Evolutionary conservation across 2,113 vertebrate species (phyloP).

Genomic region (Bos indicus): DNA sequence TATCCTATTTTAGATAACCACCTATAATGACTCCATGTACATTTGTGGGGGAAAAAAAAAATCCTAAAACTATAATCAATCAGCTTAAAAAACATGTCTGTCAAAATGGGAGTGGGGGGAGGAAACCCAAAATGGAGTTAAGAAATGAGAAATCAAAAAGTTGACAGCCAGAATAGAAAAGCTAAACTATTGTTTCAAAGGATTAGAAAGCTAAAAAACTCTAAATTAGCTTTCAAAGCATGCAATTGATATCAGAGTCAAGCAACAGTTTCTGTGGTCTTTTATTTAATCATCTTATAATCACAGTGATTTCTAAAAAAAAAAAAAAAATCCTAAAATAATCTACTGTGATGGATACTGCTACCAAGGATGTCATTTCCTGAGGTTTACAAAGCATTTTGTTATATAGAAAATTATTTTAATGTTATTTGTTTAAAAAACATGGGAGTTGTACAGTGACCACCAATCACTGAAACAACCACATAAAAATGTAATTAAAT

Average conservation of each 20-base stretch:
- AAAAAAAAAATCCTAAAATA: background rate
- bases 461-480: background rate
- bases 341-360: background rate
- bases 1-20: background rate
- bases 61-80: background rate
- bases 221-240: background rate
- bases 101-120: background rate
- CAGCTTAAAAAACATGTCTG: background rate
- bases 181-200: background rate
- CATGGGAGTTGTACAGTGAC: background rate
- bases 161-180: background rate
- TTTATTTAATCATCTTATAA: slow-evolving; percentile 6
- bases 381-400: background rate
- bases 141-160: background rate
- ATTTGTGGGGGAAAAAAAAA: background rate
- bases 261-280: background rate
- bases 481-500: background rate
- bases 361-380: background rate
- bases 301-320: background rate
- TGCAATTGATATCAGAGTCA: background rate
- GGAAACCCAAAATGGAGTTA: background rate
- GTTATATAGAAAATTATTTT: background rate
- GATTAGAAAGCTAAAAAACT: background rate
- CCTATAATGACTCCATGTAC: background rate
- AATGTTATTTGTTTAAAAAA: background rate